Base-by-base conservation (phyloP, 2,113 vertebrate species). In the Oryctolagus cuniculus region DNA sequence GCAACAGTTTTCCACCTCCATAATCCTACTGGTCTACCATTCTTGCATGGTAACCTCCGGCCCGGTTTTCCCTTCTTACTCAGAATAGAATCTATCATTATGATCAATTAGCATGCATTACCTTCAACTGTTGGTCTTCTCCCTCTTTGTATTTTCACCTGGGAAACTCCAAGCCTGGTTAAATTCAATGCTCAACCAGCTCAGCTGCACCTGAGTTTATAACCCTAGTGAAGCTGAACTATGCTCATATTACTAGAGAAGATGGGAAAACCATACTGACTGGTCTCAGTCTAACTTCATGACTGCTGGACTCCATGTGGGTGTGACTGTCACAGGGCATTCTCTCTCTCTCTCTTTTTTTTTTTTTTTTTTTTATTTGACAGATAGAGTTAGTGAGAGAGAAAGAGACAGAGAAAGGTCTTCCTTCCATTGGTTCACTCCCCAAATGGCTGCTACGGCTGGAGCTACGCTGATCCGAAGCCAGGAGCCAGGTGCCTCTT, bases 41-140 rank as follows among this genome's bases (percentile, higher is more conserved):
- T 19, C 0, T 36, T 29, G 27, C 1, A 1, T 13, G 29, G 61
- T 21, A 38, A 49, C 63, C 15, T 0, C 38, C 70, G 0, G 8
- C 15, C 77, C 31, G 55, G 5, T 61, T 81, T 81, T 58, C 75
- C 63, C n/a, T 74, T 79, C 25, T 80, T 53, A 67, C 15, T 73
- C 90, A 16, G 84, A 63, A 69, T 74, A 77, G 17, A 94, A 1
- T 5, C 13, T 0, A 10, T 84, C 58, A 6, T 66, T 77, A 78
- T 53, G 77, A 78, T 38, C 49, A 36, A 19, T 81, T 38, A 44
- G 29, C 27, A 21, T 10, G 15, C 10, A 61, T 63, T 29, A 36
- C 58, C 22, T 21, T 82, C 55, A 73, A 15, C 13, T 58, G 4
- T 36, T 85, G 31, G 7, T 88, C 64, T 17, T 87, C n/a, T 70